Conservation (phyloP, 2,888 invertebrate species). For the Heliconius ismenius region DNA sequence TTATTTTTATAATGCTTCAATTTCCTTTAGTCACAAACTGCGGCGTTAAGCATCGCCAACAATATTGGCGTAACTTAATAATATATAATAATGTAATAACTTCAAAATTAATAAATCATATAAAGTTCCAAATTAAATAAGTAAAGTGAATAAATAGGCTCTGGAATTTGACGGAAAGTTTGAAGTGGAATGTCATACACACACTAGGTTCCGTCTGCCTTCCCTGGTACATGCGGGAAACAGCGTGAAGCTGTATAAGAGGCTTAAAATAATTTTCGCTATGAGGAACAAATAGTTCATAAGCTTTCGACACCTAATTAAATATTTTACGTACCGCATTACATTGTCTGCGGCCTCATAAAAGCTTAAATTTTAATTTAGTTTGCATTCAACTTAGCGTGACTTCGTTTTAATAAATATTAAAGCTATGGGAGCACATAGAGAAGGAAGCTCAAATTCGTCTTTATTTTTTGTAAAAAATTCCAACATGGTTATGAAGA, state of each 20-base stretch:
- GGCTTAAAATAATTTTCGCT: neutral
- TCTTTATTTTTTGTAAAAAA: neutral
- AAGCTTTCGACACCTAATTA: constrained; percentile 8
- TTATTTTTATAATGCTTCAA: neutral
- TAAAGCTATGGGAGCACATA: constrained; percentile 5
- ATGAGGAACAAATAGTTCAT: neutral
- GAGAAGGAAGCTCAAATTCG: neutral
- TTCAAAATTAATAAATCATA: too few species aligned
- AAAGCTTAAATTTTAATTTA: constrained; percentile 13
- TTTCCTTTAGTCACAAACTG: neutral
- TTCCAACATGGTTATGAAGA: neutral
- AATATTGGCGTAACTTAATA: too few species aligned
- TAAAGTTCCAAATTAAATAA: too few species aligned
- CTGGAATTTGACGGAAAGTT: too few species aligned
- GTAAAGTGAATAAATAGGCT: too few species aligned
- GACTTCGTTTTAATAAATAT: constrained; percentile 9
- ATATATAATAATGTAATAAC: too few species aligned
- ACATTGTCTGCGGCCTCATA: constrained; percentile 6
- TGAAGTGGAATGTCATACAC: too few species aligned
- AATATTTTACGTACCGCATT: constrained; percentile 10
- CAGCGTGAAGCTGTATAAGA: too few species aligned
- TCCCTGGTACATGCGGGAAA: too few species aligned
- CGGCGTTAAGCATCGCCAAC: neutral
- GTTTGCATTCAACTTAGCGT: constrained; percentile 9
- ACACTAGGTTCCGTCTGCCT: too few species aligned